phyloP scores from a whole-genome alignment of 2,888 invertebrate species.

The Xiphydria camelus region DNA sequence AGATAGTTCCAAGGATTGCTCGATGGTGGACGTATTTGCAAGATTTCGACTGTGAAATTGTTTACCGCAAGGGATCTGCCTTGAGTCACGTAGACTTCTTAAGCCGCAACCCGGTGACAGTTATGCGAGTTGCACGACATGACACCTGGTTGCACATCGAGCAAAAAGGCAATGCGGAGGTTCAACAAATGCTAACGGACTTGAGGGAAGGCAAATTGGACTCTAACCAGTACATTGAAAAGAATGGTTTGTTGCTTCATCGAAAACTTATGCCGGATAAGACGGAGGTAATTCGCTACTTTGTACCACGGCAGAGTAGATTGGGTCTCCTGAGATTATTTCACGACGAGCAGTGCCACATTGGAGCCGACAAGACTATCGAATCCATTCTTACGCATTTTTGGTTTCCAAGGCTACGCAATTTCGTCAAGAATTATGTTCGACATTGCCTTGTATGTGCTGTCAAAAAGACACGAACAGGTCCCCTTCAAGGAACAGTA shows the following conservation, averaged over 20 bases:
- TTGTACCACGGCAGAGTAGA: not conserved
- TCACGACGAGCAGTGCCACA: constrained; percentile 1
- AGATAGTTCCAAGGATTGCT: constrained; percentile 32
- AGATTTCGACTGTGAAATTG: constrained; percentile 31
- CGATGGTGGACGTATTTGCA: constrained; percentile 42
- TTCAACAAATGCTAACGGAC: not conserved
- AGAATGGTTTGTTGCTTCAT: not conserved
- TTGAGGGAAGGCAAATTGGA: not conserved
- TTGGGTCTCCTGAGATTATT: not conserved
- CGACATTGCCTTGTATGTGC: not conserved
- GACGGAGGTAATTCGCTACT: not conserved
- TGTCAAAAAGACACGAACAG: not conserved
- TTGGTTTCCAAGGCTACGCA: constrained; percentile 2
- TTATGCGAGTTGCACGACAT: not conserved
- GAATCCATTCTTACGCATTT: not conserved
- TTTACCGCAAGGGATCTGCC: constrained; percentile 13
- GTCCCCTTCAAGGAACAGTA: not conserved
- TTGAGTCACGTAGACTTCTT: constrained; percentile 2
- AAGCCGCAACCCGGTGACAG: constrained; percentile 4
- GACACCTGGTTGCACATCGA: constrained; percentile 1
- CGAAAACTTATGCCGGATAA: not conserved
- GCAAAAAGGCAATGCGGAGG: not conserved
- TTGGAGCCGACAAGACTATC: not conserved
- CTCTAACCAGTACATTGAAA: not conserved
- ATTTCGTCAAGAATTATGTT: not conserved